Evolutionary conservation across 2,113 vertebrate genomes (phyloP).

Genomic region (Fregetta grallaria): DNA sequence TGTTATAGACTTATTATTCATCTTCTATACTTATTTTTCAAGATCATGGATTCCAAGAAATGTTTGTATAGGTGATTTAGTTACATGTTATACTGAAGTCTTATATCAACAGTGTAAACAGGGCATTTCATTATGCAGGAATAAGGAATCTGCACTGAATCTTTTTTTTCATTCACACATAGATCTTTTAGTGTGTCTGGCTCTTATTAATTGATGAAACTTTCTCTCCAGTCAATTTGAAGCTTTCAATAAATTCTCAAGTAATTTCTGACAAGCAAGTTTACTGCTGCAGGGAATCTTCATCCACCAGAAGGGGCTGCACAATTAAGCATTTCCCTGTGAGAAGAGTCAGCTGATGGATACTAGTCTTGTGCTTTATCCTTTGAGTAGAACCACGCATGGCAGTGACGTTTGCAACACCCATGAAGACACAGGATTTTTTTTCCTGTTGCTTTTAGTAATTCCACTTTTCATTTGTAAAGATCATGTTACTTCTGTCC

Average conservation of each 20-base stretch:
- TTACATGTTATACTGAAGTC: background rate
- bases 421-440: background rate
- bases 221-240: background rate
- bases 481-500: background rate
- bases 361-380: background rate
- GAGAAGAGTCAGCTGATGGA: background rate
- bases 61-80: background rate
- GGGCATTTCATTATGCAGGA: background rate
- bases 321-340: background rate
- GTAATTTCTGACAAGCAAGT: background rate
- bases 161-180: background rate
- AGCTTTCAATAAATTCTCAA: background rate
- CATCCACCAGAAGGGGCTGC: background rate
- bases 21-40: background rate
- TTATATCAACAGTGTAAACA: background rate
- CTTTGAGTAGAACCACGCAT: accelerated
- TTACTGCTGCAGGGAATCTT: background rate
- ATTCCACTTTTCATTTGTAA: background rate
- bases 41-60: background rate
- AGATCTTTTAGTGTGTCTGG: background rate
- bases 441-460: background rate
- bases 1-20: background rate
- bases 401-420: background rate
- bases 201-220: background rate
- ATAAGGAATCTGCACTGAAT: background rate